Conservation (phyloP, 2,888 invertebrate species). For the Tubiluchus corallicola region DNA sequence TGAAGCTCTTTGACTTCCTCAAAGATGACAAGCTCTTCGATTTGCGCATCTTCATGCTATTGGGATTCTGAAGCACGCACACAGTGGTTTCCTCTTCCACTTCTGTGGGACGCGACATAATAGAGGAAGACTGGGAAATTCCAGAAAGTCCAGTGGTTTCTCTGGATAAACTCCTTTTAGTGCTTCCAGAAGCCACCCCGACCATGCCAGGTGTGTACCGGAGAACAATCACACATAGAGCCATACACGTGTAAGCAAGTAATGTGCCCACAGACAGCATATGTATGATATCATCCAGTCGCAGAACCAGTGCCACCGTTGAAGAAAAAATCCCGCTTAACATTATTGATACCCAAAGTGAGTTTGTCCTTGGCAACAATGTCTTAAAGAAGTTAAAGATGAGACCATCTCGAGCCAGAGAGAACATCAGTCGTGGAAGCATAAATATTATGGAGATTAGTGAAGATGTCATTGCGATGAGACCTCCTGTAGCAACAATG, state of each 20-base stretch:
- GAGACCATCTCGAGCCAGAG: neutral
- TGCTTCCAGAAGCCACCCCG: neutral
- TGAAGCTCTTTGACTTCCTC: neutral
- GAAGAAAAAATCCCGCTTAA: neutral
- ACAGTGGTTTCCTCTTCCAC: neutral
- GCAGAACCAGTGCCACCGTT: neutral
- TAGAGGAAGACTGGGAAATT: neutral
- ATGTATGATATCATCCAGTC: neutral
- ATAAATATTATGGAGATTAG: neutral
- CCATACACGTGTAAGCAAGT: neutral
- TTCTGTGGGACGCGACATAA: neutral
- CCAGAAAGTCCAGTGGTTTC: neutral
- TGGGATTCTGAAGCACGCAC: neutral
- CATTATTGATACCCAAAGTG: neutral
- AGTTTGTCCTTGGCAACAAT: neutral
- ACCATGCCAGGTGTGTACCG: neutral
- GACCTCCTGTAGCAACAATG: neutral
- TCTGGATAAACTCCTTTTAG: neutral
- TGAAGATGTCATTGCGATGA: neutral
- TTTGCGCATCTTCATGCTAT: neutral
- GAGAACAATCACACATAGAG: neutral
- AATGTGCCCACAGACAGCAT: neutral
- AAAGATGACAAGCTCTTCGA: conserved; percentile 1
- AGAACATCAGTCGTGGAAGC: neutral
- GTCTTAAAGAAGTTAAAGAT: neutral